Conservation (phyloP, 1,140 invertebrate genomes). For the Prorops nasuta region DNA sequence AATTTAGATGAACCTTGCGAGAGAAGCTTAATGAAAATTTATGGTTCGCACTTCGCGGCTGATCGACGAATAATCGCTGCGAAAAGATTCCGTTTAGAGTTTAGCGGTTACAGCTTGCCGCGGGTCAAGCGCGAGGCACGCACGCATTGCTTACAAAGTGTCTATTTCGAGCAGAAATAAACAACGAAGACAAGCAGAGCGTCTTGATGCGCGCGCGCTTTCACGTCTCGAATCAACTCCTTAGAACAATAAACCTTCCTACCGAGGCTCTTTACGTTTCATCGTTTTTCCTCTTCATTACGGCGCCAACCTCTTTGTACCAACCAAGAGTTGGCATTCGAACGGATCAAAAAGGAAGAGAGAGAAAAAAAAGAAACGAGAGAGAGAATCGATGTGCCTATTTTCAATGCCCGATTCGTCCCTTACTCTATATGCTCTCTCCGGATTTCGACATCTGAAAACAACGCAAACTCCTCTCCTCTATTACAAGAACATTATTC, state of each 20-base stretch:
- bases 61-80: background rate
- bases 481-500: too few species aligned
- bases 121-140: background rate
- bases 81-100: too few species aligned
- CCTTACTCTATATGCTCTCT: too few species aligned
- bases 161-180: conserved; percentile 35
- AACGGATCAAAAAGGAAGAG: background rate
- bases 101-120: background rate
- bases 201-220: conserved; percentile 4
- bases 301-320: background rate
- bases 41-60: conserved; percentile 1
- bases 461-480: too few species aligned
- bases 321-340: background rate
- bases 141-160: conserved; percentile 27
- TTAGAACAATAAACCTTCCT: conserved; percentile 33
- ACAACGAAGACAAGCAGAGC: conserved; percentile 10
- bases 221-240: conserved; percentile 27
- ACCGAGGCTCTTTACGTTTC: conserved; percentile 7
- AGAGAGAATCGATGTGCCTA: background rate
- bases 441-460: too few species aligned
- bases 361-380: background rate
- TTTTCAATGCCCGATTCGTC: too few species aligned
- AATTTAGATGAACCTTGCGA: too few species aligned
- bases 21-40: background rate
- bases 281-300: conserved; percentile 17